Evolutionary conservation across 2,888 invertebrate genomes (phyloP).

Genomic region (Calephelis perditalis): DNA sequence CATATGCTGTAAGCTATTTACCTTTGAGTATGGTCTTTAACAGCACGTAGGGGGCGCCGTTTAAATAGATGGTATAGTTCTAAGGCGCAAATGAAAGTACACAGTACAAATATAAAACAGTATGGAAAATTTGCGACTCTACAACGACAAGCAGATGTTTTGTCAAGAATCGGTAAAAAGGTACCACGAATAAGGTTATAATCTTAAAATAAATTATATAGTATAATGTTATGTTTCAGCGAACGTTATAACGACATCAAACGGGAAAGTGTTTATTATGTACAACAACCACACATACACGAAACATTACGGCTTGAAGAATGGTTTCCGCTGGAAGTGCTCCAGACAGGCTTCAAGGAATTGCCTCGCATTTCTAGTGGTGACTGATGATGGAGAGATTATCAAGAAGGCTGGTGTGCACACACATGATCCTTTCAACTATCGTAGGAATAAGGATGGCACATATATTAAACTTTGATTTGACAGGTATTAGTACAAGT

Average conservation of each 20-base stretch:
- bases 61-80: no score
- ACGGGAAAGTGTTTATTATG: constrained; percentile 31
- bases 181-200: no score
- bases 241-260: constrained; percentile 27
- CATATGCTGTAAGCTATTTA: no score
- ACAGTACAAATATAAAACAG: no score
- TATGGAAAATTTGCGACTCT: no score
- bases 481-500: neutral
- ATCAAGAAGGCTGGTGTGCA: constrained; percentile 32
- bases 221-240: constrained; percentile 30
- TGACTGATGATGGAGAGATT: constrained; percentile 30
- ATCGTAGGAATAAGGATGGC: constrained; percentile 23
- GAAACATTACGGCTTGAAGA: constrained; percentile 34
- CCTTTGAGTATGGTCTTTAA: no score
- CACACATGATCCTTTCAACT: constrained; percentile 33
- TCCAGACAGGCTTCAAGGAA: constrained; percentile 34
- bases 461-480: constrained; percentile 2
- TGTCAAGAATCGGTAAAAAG: no score
- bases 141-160: no score
- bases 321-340: constrained; percentile 36
- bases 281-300: constrained; percentile 35
- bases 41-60: no score
- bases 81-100: no score
- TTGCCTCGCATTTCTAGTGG: constrained; percentile 35
- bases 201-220: no score